A percentile compares a stretch with the other conserved stretches of the same genome.
Conservation (phyloP, 1,140 invertebrate genomes). For the Drosophila athabasca region DNA sequence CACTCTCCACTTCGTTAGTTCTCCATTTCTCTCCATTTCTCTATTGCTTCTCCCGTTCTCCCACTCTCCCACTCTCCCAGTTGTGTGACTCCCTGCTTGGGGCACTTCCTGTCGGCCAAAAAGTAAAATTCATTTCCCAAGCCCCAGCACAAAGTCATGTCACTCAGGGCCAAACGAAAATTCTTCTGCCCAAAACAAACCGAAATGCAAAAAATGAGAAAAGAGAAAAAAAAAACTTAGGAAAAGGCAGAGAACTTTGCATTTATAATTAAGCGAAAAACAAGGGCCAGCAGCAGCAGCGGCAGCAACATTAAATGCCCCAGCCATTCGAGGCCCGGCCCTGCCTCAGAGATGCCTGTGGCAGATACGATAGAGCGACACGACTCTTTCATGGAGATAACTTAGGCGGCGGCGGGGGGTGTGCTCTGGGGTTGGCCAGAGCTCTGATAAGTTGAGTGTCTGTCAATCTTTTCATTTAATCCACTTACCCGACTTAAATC, state of each 20-base stretch:
- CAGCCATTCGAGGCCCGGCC: constrained; percentile 2
- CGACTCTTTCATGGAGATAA: constrained; percentile 39
- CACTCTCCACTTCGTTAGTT: not conserved
- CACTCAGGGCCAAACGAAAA: constrained; percentile 65
- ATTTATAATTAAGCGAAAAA: constrained; percentile 75
- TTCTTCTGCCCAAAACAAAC: constrained; percentile 52
- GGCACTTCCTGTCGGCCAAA: constrained; percentile 75
- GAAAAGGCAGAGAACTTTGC: constrained; percentile 58
- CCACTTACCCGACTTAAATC: constrained; percentile 6
- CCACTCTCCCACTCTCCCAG: not conserved
- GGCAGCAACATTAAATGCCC: constrained; percentile 34
- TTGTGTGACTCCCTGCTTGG: constrained; percentile 25
- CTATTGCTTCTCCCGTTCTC: constrained; percentile 18
- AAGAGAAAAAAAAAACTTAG: constrained; percentile 15
- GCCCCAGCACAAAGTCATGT: constrained; percentile 71
- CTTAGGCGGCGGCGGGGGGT: no score
- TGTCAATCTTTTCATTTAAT: constrained; percentile 15
- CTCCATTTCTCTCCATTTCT: constrained; percentile 5
- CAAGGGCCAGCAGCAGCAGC: constrained; percentile 21
- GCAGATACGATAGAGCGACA: constrained; percentile 43
- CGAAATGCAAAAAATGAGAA: constrained; percentile 29
- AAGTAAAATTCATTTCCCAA: constrained; percentile 74
- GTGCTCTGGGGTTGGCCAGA: constrained; percentile 1
- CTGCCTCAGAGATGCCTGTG: constrained; percentile 23
- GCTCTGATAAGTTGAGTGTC: constrained; percentile 5